These are phyloP conservation scores for Rhagonycha fulva DNA, from an alignment of 2,888 invertebrate species.

Conservation along the genomic window DNA sequence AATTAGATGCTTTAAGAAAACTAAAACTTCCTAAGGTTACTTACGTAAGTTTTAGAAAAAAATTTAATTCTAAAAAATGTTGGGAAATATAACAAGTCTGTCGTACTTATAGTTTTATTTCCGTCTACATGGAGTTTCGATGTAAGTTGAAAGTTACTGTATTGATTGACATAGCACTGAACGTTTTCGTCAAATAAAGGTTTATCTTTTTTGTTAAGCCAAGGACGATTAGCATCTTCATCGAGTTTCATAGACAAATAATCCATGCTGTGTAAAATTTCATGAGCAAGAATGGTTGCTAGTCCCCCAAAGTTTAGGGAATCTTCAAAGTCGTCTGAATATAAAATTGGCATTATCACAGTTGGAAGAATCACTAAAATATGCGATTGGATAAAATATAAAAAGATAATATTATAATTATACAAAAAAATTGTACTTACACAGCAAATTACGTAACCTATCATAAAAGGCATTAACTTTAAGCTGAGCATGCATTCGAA, in stretches of 20 bases:
- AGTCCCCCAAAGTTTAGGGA: slow-evolving; percentile 7
- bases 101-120: background rate
- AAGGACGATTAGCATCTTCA: background rate
- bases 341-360: background rate
- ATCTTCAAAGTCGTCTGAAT: too few species aligned
- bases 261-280: slow-evolving; percentile 2
- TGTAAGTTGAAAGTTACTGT: background rate
- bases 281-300: slow-evolving; percentile 6
- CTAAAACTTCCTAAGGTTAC: too few species aligned
- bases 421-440: background rate
- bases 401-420: too few species aligned
- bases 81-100: too few species aligned
- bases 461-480: background rate
- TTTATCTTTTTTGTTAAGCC: background rate
- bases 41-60: too few species aligned
- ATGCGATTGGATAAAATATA: too few species aligned
- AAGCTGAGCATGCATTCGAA: too few species aligned
- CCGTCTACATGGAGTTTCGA: background rate
- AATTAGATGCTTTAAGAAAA: too few species aligned
- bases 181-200: background rate
- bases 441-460: background rate
- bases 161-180: background rate
- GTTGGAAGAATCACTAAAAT: slow-evolving; percentile 2
- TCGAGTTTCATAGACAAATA: background rate
- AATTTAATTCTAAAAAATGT: too few species aligned